Conservation (phyloP, 2,113 vertebrate species). For the Mohoua ochrocephala region DNA sequence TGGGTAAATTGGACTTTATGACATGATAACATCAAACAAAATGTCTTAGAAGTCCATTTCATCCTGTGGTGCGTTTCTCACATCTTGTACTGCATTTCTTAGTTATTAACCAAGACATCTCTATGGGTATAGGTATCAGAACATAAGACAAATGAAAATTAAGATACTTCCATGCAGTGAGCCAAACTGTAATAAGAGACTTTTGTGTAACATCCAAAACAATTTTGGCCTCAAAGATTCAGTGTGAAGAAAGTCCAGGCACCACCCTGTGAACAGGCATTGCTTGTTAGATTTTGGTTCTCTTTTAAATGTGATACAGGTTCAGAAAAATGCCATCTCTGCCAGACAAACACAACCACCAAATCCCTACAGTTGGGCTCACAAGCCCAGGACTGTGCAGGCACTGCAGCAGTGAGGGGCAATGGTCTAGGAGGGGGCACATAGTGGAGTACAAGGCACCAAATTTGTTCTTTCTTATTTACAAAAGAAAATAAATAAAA, state of each 20-base stretch:
- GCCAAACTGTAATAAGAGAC: neutral
- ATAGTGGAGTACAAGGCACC: neutral
- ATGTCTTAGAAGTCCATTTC: neutral
- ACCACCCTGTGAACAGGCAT: neutral
- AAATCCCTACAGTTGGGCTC: neutral
- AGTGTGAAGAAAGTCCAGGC: neutral
- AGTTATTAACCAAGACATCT: neutral
- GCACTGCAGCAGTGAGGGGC: neutral
- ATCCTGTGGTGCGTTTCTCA: neutral
- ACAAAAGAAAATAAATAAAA: neutral
- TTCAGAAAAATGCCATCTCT: neutral
- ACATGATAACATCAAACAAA: neutral
- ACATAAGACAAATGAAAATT: neutral
- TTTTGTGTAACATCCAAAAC: neutral
- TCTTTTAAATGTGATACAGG: neutral
- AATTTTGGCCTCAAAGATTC: neutral
- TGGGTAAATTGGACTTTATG: neutral
- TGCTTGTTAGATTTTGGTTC: neutral
- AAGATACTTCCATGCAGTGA: neutral
- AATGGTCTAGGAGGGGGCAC: neutral
- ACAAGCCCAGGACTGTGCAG: neutral
- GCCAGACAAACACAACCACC: neutral
- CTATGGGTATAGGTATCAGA: neutral
- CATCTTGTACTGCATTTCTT: neutral
- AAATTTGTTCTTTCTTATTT: neutral